Evolutionary conservation across 2,888 invertebrate genomes (phyloP).

Genomic region (Spisula solida): DNA sequence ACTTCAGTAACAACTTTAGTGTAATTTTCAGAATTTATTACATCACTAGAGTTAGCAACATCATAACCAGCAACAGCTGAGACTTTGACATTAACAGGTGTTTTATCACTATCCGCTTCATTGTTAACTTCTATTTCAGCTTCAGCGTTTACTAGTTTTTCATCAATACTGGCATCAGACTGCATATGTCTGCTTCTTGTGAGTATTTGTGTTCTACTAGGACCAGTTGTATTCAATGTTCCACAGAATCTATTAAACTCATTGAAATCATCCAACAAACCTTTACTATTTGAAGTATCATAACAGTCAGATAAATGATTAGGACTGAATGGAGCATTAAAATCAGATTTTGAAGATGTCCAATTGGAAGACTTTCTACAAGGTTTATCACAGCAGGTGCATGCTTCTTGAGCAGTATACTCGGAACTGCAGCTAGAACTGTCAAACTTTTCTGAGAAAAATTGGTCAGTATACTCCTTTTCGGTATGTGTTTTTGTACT

Average conservation of each 20-base stretch:
- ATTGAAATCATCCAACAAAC: neutral
- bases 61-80: neutral
- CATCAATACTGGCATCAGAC: neutral
- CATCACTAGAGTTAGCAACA: neutral
- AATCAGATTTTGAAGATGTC: neutral
- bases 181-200: constrained; percentile 37
- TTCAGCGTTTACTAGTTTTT: neutral
- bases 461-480: neutral
- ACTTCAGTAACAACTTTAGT: too few relatives aligned
- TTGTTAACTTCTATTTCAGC: neutral
- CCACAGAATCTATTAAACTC: neutral
- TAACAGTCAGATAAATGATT: neutral
- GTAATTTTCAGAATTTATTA: too few relatives aligned
- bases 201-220: neutral
- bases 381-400: neutral
- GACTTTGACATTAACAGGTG: neutral
- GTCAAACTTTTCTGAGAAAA: neutral
- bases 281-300: neutral
- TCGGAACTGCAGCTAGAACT: neutral
- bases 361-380: neutral
- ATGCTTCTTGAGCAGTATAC: neutral
- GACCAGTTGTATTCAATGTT: neutral
- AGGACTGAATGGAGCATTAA: neutral
- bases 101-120: neutral
- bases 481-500: neutral